phyloP scores from a whole-genome alignment of 2,113 vertebrate genomes.

The Trematomus loennbergii region DNA sequence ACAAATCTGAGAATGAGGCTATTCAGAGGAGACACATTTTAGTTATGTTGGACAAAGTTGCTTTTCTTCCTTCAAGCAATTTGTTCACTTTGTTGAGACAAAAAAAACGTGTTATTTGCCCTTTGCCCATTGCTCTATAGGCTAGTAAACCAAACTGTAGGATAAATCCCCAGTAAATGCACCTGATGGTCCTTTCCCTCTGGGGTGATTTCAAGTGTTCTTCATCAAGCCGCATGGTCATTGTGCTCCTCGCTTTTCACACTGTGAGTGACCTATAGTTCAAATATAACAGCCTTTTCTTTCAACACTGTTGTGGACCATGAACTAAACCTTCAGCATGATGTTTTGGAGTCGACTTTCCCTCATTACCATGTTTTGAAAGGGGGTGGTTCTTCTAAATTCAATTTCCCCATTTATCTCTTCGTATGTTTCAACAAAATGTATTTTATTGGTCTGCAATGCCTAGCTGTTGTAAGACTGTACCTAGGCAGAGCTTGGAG shows the following conservation, averaged over 20 bases:
- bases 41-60: conserved; percentile 53
- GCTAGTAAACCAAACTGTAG: conserved; percentile 47
- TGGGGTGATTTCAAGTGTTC: conserved; percentile 55
- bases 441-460: neutral
- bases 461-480: too few relatives aligned
- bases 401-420: neutral
- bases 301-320: neutral
- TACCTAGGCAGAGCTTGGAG: neutral
- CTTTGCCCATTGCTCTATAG: conserved; percentile 37
- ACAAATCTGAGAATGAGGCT: conserved; percentile 22
- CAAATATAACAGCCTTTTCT: conserved; percentile 5
- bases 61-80: conserved; percentile 57
- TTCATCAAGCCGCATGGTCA: conserved; percentile 53
- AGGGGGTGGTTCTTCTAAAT: neutral
- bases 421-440: neutral
- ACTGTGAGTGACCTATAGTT: conserved; percentile 60
- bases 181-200: conserved; percentile 51
- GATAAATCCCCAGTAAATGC: conserved; percentile 44
- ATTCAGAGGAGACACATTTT: conserved; percentile 42
- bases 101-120: conserved; percentile 42
- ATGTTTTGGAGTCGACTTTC: neutral
- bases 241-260: conserved; percentile 25
- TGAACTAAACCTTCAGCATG: conserved; percentile 7
- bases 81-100: conserved; percentile 35
- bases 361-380: neutral